Percentiles rank a stretch among this genome's conserved stretches.
Evolutionary conservation across 2,888 invertebrate genomes (phyloP).

Genomic region (Neoascia interrupta): DNA sequence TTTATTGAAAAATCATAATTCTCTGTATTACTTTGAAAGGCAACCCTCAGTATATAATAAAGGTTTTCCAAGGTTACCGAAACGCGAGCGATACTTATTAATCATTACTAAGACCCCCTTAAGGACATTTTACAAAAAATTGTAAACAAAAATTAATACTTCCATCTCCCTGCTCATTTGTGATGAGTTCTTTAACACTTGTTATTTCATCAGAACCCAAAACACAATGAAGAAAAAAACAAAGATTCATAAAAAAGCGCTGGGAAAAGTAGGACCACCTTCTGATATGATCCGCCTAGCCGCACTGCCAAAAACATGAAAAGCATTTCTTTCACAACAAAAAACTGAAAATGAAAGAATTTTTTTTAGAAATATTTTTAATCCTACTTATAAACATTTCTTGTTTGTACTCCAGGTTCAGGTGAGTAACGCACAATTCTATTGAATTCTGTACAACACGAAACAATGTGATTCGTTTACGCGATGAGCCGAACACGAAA

Average conservation of each 20-base stretch:
- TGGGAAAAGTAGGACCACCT: no score
- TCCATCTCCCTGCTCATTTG: neutral
- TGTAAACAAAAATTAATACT: conserved; percentile 36
- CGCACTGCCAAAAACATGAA: conserved; percentile 1
- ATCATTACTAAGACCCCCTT: neutral
- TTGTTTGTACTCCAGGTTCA: neutral
- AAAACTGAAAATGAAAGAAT: neutral
- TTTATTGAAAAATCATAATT: no score
- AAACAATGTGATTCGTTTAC: conserved; percentile 23
- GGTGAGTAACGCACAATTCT: conserved; percentile 8
- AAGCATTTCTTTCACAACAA: neutral
- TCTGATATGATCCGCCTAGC: neutral
- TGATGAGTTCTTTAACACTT: conserved; percentile 35
- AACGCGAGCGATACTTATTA: neutral
- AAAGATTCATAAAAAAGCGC: neutral
- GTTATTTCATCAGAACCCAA: conserved; percentile 2
- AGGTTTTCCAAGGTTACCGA: conserved; percentile 9
- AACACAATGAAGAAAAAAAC: neutral
- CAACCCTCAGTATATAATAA: no score
- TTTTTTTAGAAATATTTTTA: conserved; percentile 24
- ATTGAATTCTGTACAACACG: conserved; percentile 13
- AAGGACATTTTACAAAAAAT: conserved; percentile 7
- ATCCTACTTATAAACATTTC: conserved; percentile 48
- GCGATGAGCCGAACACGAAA: conserved; percentile 16
- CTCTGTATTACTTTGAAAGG: no score